Evolutionary conservation across 2,113 vertebrate species (phyloP), one percentile per base, ranked within the genome.

Genomic region (Phylloscopus trochilus): DNA sequence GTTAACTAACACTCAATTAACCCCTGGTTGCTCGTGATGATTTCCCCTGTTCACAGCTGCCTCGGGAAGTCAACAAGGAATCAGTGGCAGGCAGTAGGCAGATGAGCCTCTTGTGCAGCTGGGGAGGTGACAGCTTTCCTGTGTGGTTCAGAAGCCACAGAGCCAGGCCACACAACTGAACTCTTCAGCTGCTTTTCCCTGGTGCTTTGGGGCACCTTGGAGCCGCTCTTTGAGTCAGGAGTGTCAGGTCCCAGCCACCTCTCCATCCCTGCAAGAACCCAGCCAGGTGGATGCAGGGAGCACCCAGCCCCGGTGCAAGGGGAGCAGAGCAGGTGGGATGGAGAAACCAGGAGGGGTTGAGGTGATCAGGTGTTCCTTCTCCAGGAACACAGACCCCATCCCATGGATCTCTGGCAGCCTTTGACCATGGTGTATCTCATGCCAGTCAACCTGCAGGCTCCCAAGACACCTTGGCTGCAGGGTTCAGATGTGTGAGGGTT

Each of bases 1-100:
- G 91, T 92, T 95, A 96, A 72, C 92, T 93, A 94, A 86, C 89
- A 74, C 83, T 89, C 79, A 84, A 56, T 96, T 94, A 96, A 96
- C 83, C 79, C 92, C 76, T 78, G 52, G 59, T 78, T 88, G 93
- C 44, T 67, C 2, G 2, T 64, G 66, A 75, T 84, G 64, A 37
- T 88, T 78, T 81, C 64, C 62, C 39, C 70, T 41, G 62, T 75
- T 82, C 51, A 78, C 43, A 77, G 79, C 76, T 68, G 83, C 44
- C 8, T 83, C 43, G 30, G 52, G 83, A 63, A 83, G 84, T 83
- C 89, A 93, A 58, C 49, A 72, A 31, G 24, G 68, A 78, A 93
- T 81, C 59, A 81, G 67, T 12, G 44, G 59, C 37, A 35, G 68
- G 74, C 76, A 60, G 91, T 60, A 70, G 58, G 47, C 52, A 27